phyloP scores from a whole-genome alignment of 2,888 invertebrate species.

The Diplolepis rosae region DNA sequence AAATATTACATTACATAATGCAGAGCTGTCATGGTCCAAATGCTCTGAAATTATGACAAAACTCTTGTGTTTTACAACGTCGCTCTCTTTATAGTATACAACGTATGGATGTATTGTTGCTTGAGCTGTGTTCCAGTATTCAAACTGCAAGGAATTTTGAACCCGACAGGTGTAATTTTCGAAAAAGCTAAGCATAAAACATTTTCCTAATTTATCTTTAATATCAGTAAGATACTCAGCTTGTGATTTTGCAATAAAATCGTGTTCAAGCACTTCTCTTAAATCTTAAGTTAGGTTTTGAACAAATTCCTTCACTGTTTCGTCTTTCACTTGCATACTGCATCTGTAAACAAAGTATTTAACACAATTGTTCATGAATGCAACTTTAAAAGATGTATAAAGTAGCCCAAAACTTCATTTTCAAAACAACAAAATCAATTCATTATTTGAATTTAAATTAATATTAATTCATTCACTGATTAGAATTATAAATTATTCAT shows the following conservation, averaged over 20 bases:
- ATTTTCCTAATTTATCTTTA: slow-evolving; percentile 31
- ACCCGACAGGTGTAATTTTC: slow-evolving; percentile 39
- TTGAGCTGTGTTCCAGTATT: slow-evolving; percentile 30
- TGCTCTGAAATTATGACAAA: slow-evolving; percentile 30
- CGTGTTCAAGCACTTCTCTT: slow-evolving; percentile 32
- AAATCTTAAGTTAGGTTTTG: slow-evolving; percentile 12
- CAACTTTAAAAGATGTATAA: no score
- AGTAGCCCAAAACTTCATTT: no score
- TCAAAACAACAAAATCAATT: no score
- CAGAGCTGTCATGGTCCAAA: slow-evolving; percentile 1
- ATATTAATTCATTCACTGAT: no score
- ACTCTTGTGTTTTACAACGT: slow-evolving; percentile 25
- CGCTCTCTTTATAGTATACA: no score
- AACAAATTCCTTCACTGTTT: background rate
- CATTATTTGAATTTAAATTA: no score
- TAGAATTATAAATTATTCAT: no score
- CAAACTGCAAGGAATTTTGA: slow-evolving; percentile 34
- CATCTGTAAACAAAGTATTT: slow-evolving; percentile 16
- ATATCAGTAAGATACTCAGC: slow-evolving; percentile 31
- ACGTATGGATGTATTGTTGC: slow-evolving; percentile 23
- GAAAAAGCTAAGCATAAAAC: slow-evolving; percentile 36
- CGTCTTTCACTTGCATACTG: background rate
- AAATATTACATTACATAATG: no score
- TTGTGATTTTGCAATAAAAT: slow-evolving; percentile 41
- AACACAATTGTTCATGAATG: no score